These are phyloP conservation scores for Helogale parvula DNA, from an alignment of 2,113 vertebrate species.

Conservation along the genomic window DNA sequence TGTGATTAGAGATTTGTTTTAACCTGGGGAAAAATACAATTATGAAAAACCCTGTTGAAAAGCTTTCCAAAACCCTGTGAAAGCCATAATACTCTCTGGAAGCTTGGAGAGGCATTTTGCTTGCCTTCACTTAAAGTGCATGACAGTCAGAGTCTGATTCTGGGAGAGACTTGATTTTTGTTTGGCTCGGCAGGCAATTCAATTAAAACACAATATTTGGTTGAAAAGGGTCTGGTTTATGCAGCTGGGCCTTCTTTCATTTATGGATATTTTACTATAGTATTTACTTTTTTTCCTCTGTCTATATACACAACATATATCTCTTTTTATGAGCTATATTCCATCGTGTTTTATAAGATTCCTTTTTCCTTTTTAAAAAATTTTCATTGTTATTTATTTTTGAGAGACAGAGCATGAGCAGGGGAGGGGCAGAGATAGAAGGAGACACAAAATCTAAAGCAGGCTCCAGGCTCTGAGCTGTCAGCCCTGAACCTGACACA, in stretches of 20 bases:
- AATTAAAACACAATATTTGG: slow-evolving; percentile 75
- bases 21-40: slow-evolving; percentile 60
- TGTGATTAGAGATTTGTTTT: slow-evolving; percentile 59
- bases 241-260: slow-evolving; percentile 1
- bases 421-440: no score
- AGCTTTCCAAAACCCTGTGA: slow-evolving; percentile 55
- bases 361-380: neutral
- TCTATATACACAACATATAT: neutral
- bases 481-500: no score
- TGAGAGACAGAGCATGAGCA: no score
- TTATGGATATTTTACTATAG: slow-evolving; percentile 25
- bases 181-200: slow-evolving; percentile 68
- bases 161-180: slow-evolving; percentile 68
- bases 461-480: no score
- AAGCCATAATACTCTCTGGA: slow-evolving; percentile 34
- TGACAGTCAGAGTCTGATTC: slow-evolving; percentile 60
- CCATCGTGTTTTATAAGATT: neutral
- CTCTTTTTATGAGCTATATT: neutral
- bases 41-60: slow-evolving; percentile 58
- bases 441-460: no score
- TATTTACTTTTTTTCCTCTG: slow-evolving; percentile 26
- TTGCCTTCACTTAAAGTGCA: slow-evolving; percentile 66
- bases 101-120: slow-evolving; percentile 50
- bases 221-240: slow-evolving; percentile 63
- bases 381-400: no score